Conservation (phyloP, 92 coral and sea anemone species). For the Bergia sp. region DNA sequence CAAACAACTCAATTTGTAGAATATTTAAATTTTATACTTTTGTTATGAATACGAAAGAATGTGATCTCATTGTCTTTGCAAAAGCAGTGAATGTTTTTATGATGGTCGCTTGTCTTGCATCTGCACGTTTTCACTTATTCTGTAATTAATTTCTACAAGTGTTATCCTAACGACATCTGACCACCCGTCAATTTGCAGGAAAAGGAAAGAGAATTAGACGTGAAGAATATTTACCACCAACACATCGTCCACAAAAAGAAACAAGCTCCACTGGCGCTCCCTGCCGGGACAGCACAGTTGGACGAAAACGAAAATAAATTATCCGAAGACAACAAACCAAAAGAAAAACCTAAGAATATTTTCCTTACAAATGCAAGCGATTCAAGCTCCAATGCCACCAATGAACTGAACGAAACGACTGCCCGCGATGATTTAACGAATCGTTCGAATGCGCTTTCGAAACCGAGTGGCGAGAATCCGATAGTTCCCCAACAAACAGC, state of each 20-base stretch:
- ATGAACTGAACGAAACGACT: slow-evolving; percentile 19
- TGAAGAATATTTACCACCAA: slow-evolving; percentile 86
- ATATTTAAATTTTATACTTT: background rate
- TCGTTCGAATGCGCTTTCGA: slow-evolving; percentile 15
- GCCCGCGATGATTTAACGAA: slow-evolving; percentile 15
- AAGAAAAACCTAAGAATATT: slow-evolving; percentile 54
- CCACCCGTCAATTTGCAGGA: slow-evolving; percentile 59
- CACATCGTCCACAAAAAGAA: slow-evolving; percentile 79
- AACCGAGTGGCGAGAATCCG: slow-evolving; percentile 17
- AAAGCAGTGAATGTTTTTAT: background rate
- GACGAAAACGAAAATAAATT: slow-evolving; percentile 1
- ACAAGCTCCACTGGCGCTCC: slow-evolving; percentile 72
- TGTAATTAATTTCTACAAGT: background rate
- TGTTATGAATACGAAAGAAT: too few relatives aligned
- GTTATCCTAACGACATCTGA: background rate
- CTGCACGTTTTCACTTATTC: background rate
- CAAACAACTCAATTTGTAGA: too few relatives aligned
- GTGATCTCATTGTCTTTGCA: background rate
- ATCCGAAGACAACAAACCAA: slow-evolving; percentile 34
- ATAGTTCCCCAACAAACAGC: background rate
- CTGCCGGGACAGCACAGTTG: slow-evolving; percentile 51
- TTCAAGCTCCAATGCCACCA: slow-evolving; percentile 63
- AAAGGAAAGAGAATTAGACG: slow-evolving; percentile 80
- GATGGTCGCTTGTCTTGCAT: background rate
- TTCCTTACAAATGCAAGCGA: slow-evolving; percentile 82